These are phyloP conservation scores for Nerophis ophidion DNA, from an alignment of 2,113 vertebrate genomes.

Conservation along the genomic window DNA sequence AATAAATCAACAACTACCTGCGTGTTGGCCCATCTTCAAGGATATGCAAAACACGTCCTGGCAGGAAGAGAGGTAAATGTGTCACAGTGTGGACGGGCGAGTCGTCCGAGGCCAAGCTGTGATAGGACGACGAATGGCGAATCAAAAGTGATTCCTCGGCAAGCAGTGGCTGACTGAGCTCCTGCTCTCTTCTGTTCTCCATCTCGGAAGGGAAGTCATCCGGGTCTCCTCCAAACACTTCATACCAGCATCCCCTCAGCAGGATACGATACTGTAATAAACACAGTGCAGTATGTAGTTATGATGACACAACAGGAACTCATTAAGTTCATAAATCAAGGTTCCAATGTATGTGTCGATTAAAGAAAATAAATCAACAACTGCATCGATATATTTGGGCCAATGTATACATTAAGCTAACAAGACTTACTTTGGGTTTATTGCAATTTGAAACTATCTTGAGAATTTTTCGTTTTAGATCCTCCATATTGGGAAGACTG, in stretches of 20 bases:
- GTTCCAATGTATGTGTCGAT: background rate
- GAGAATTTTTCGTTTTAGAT: constrained; percentile 85
- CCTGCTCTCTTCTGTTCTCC: constrained; percentile 72
- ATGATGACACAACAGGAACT: background rate
- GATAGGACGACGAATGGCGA: constrained; percentile 77
- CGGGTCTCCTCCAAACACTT: constrained; percentile 84
- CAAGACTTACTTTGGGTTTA: constrained; percentile 82
- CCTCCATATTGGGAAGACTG: constrained; percentile 93
- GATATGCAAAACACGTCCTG: constrained; percentile 85
- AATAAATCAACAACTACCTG: constrained; percentile 57
- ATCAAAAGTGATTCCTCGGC: constrained; percentile 86
- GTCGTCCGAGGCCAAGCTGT: constrained; percentile 74
- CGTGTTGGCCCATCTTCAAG: constrained; percentile 77
- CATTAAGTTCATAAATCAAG: too few relatives aligned
- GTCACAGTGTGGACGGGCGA: constrained; percentile 69
- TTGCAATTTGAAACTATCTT: constrained; percentile 90
- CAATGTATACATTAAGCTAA: too few relatives aligned
- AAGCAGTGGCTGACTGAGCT: constrained; percentile 82
- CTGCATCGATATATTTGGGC: constrained; percentile 25
- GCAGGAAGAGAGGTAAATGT: constrained; percentile 83
- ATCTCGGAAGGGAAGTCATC: constrained; percentile 83
- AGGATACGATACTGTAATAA: constrained; percentile 86
- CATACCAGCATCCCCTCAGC: constrained; percentile 88
- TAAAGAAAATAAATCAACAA: background rate
- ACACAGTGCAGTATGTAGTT: background rate